Evolutionary conservation across 2,888 invertebrate genomes (phyloP), one percentile per base, ranked within the genome.

Genomic region (Odontothrips loti): DNA sequence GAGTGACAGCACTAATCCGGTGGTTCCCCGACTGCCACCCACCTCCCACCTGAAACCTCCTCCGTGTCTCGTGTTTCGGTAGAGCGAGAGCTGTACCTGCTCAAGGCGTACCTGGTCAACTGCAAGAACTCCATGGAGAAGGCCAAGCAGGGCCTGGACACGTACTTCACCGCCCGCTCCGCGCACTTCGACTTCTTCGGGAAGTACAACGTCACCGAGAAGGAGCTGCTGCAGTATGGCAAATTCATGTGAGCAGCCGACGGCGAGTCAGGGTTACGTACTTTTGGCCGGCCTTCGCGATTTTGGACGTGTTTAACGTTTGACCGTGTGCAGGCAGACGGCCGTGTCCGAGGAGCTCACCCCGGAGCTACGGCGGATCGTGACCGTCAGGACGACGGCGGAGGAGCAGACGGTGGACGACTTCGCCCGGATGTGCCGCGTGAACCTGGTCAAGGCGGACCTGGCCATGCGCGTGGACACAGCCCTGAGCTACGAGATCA

Each of bases 391-490:
- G 27, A 23, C 11, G 11, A 23, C 68, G 11, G 1, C 23, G 9
- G 68, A 23, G 4, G n/a, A 75, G 17, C 58, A 86, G 86, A 85
- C 85, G 84, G 47, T 83, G 81, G 58, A 85, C 82, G 12, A 86
- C 80, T 82, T 86, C 85, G 68, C 9, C 23, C 68, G 23, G 23
- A 11, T 75, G 43, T 83, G 84, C 81, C 85, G 85, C 83, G 86
- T 85, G 80, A 85, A 85, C 6, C 84, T 87, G 82, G 87, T 89
- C 0, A 88, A 68, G 12, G 89, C 79, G 1, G 84, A 84, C 1
- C 89, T 82, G 0, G 89, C 23, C 6, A 81, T 89, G 23, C 87
- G 86, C 79, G 86, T 87, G 79, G 90, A 90, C 83, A 88, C 88
- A 82, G 86, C 87, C 81, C 82, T 88, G 0, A 87, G 87, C 1